Evolutionary conservation across 2,888 invertebrate genomes (phyloP).

Genomic region (Sepioteuthis lessoniana): DNA sequence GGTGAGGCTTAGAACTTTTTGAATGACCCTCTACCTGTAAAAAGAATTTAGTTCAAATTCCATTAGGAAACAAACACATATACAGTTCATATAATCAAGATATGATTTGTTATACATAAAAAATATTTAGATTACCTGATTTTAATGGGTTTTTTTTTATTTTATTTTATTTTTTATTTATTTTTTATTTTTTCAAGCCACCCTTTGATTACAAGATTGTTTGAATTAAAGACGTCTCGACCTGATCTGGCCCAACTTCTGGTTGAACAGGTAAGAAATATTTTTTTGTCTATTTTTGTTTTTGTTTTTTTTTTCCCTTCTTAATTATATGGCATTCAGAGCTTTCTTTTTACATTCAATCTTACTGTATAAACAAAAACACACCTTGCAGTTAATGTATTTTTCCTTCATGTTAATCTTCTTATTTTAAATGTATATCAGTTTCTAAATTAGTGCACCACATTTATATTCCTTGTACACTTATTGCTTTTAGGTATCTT

Average conservation of each 20-base stretch:
- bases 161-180: no score
- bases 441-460: background rate
- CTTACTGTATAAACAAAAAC: background rate
- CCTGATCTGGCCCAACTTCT: slow-evolving; percentile 88
- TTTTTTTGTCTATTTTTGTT: background rate
- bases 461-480: background rate
- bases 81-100: no score
- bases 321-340: background rate
- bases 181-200: slow-evolving; percentile 61
- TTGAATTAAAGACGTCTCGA: slow-evolving; percentile 83
- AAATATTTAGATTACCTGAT: no score
- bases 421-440: background rate
- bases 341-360: background rate
- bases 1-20: no score
- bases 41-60: no score
- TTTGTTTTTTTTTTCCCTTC: background rate
- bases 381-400: background rate
- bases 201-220: slow-evolving; percentile 89
- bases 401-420: background rate
- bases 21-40: no score
- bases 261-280: slow-evolving; percentile 83
- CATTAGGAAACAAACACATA: no score
- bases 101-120: no score
- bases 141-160: no score
- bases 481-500: no score